Base-by-base conservation (phyloP, 2,797 vertebrate species). In the Fratercula arctica region DNA sequence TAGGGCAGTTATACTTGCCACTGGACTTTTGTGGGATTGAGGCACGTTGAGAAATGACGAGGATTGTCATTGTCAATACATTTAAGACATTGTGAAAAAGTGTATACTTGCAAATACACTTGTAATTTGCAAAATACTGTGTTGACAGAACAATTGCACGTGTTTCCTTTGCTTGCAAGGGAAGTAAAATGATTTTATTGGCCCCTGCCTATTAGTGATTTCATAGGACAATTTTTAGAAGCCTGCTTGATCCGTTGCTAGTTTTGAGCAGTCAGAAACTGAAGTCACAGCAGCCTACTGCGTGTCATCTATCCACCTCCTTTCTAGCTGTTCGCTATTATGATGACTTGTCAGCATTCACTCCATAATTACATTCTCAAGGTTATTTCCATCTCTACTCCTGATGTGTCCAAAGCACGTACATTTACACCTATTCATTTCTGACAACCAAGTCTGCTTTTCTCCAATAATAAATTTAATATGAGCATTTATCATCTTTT, bases 281-380 rank as follows among this genome's bases (percentile, higher is more conserved):
- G 70, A 95, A 91, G 79, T 88, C 70, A 72, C 23, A 90, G 83
- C 88, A 94, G 92, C 92, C 86, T 92, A 74, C 91, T 80, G 57
- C 17, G 17, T 90, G 75, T 63, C 86, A 89, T 92, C 90, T 79
- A 67, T 91, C 70, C 74, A 89, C 70, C 80, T 95, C 56, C 90
- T 91, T 89, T 87, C 73, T 93, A 61, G 69, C 48, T 61, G 74
- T 46, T 90, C 63, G 91, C 91, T 83, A 41, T 90, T 90, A 83
- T 46, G 54, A 90, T 95, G 79, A 89, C 90, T 93, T 89, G 90
- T 88, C 88, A 90, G 89, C 60, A 61, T 87, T 95, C 87, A 50
- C 66, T 92, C 69, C 82, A 18, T 96, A 94, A 96, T 94, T 96
- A 90, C 86, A 74, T 97, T 95, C 60, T 89, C 88, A 94, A 89